These are phyloP conservation scores for Strigamia transsilvanica DNA, from an alignment of 2,888 invertebrate species.

Conservation along the genomic window DNA sequence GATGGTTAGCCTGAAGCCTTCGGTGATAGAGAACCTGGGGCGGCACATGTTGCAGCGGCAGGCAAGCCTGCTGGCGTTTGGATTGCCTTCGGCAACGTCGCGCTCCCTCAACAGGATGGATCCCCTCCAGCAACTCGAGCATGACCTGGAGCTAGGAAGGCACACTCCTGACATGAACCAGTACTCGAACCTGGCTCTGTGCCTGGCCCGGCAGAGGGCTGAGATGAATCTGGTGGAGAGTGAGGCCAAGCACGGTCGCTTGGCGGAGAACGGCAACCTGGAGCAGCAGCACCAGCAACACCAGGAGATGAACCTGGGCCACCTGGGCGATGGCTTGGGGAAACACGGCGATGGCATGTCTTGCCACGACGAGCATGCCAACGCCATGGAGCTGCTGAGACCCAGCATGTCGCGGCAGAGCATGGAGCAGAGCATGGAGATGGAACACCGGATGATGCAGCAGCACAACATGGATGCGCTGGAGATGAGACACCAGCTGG, in stretches of 20 bases:
- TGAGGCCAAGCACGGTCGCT: background rate
- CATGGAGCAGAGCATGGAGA: constrained; percentile 28
- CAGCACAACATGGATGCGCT: background rate
- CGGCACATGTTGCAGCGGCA: constrained; percentile 33
- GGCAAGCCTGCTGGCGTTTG: constrained; percentile 21
- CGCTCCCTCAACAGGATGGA: background rate
- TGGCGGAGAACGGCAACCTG: constrained; percentile 23
- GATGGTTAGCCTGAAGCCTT: background rate
- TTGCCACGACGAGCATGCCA: background rate
- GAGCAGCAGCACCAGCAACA: background rate
- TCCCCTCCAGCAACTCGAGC: constrained; percentile 48
- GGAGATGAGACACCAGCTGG: constrained; percentile 38
- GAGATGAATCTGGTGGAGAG: constrained; percentile 27
- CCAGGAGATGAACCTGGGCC: background rate
- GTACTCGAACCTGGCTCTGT: constrained; percentile 50
- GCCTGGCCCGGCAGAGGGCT: constrained; percentile 46
- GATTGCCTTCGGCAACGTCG: background rate
- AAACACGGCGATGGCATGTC: background rate
- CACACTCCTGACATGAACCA: constrained; percentile 17
- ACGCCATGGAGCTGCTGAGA: background rate
- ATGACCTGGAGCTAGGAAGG: background rate
- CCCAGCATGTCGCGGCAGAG: background rate
- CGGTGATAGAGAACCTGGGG: background rate
- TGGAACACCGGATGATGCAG: constrained; percentile 24
- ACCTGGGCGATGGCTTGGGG: background rate